These are phyloP conservation scores for Eleutherodactylus coqui DNA, from an alignment of 2,797 vertebrate species.

Conservation along the genomic window DNA sequence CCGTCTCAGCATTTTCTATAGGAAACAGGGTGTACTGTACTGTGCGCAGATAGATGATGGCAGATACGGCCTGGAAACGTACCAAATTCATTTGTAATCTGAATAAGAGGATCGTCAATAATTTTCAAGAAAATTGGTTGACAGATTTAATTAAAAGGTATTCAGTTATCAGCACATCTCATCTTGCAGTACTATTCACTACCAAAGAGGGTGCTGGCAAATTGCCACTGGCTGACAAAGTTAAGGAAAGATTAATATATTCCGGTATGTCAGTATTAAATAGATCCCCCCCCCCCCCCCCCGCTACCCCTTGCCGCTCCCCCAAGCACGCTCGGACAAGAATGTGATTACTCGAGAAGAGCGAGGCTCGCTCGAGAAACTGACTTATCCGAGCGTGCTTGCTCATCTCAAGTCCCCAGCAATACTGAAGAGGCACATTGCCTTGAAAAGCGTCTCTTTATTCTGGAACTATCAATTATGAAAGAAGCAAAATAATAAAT, in stretches of 20 bases:
- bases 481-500: no score
- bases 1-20: not conserved
- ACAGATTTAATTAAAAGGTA: slow-evolving; percentile 47
- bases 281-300: no score
- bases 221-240: not conserved
- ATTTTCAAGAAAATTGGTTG: slow-evolving; percentile 39
- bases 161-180: slow-evolving; percentile 57
- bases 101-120: not conserved
- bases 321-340: no score
- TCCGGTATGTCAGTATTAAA: not conserved
- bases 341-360: no score
- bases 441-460: no score
- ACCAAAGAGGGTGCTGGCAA: slow-evolving; percentile 11
- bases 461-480: no score
- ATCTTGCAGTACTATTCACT: slow-evolving; percentile 29
- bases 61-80: slow-evolving; percentile 3
- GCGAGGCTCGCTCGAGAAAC: no score
- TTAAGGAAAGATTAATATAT: slow-evolving; percentile 17
- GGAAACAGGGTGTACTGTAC: not conserved
- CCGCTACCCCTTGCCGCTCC: no score
- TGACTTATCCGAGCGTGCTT: no score
- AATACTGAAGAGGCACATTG: no score
- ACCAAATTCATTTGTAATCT: slow-evolving; percentile 44
- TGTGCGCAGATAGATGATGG: not conserved
- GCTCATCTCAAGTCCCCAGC: no score